Evolutionary conservation across 2,888 invertebrate species (phyloP).

Genomic region (Tipula confusa): DNA sequence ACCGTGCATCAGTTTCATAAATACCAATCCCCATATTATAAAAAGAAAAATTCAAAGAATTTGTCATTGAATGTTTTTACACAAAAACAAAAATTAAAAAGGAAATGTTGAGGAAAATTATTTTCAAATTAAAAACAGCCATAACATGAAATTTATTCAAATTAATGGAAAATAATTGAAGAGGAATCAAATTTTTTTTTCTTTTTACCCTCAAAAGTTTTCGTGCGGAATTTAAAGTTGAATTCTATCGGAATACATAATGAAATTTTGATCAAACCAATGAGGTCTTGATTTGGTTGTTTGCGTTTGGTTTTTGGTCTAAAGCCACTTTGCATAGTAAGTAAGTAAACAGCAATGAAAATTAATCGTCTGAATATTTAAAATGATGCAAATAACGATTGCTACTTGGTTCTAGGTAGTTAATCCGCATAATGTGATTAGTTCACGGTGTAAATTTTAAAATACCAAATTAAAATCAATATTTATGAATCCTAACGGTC

Average conservation of each 20-base stretch:
- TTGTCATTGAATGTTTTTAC: not conserved
- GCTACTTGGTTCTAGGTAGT: too few species aligned
- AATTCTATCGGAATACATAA: not conserved
- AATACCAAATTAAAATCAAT: too few species aligned
- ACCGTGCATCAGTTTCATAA: too few species aligned
- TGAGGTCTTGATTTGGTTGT: not conserved
- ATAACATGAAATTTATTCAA: not conserved
- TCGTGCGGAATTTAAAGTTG: not conserved
- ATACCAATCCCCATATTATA: too few species aligned
- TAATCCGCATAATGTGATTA: too few species aligned
- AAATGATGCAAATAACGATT: too few species aligned
- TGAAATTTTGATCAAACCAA: not conserved
- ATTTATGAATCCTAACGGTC: too few species aligned
- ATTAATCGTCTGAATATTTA: not conserved
- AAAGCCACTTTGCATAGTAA: too few species aligned
- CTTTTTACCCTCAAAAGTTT: not conserved
- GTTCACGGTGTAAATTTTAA: too few species aligned
- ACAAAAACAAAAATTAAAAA: not conserved
- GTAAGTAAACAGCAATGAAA: too few species aligned
- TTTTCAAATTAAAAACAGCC: not conserved
- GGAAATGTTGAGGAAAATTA: not conserved
- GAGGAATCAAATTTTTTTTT: not conserved
- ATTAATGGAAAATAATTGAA: conserved; percentile 3
- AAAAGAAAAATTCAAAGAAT: not conserved
- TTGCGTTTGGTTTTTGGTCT: not conserved